These are phyloP conservation scores for Bergia puertoricense DNA, from an alignment of 92 coral and sea anemone genomes.

Conservation along the genomic window DNA sequence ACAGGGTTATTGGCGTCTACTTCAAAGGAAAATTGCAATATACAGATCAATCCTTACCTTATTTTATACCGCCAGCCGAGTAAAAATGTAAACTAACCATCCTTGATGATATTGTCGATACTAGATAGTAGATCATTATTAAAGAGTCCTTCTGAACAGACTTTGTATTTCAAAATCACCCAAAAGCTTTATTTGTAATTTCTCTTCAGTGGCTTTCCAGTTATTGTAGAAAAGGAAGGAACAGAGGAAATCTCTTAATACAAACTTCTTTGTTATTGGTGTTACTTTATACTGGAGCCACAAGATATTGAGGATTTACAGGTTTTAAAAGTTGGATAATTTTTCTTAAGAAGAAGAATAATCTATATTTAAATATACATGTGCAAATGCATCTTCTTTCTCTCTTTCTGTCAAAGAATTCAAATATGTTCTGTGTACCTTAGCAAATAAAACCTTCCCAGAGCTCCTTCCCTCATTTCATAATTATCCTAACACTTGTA, in stretches of 20 bases:
- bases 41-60: constrained; percentile 14
- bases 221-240: background rate
- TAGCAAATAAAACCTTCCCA: background rate
- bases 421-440: background rate
- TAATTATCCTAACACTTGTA: constrained; percentile 1
- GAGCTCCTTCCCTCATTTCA: background rate
- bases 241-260: background rate
- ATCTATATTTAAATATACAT: background rate
- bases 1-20: constrained; percentile 28
- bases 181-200: constrained; percentile 2
- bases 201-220: background rate
- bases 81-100: constrained; percentile 20
- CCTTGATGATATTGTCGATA: constrained; percentile 2
- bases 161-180: constrained; percentile 19
- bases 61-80: constrained; percentile 35
- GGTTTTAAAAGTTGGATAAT: background rate
- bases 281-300: background rate
- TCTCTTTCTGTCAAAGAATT: constrained; percentile 33
- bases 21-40: constrained; percentile 39
- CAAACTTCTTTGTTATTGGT: background rate
- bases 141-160: constrained; percentile 1
- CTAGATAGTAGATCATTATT: constrained; percentile 8
- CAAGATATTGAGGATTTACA: background rate
- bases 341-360: constrained; percentile 14
- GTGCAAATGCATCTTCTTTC: background rate